Evolutionary conservation across 2,113 vertebrate genomes (phyloP).

Genomic region (Hydrochoerus hydrochaeris): DNA sequence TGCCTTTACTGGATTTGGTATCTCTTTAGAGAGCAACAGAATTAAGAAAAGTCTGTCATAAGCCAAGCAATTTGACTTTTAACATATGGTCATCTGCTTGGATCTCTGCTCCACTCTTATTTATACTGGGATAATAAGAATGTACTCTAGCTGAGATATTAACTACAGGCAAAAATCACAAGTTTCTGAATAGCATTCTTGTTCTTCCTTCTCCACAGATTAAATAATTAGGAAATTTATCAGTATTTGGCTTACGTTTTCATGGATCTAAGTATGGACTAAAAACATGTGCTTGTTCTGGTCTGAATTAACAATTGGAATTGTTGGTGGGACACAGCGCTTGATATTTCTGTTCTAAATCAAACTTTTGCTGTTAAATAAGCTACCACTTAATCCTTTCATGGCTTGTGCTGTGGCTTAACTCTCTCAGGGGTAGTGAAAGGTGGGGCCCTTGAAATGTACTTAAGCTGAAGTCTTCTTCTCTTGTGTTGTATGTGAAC

Average conservation of each 20-base stretch:
- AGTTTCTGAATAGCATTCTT: neutral
- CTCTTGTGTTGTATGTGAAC: neutral
- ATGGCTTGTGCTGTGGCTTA: neutral
- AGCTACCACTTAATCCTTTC: neutral
- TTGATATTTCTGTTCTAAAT: neutral
- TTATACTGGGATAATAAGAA: neutral
- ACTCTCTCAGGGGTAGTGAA: neutral
- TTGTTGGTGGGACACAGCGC: neutral
- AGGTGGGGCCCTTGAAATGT: neutral
- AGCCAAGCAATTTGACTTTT: neutral
- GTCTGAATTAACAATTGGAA: neutral
- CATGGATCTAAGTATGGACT: neutral
- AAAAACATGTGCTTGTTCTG: neutral
- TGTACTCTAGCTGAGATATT: neutral
- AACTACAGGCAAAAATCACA: neutral
- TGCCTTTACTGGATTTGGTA: neutral
- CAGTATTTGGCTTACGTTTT: neutral
- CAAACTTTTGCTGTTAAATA: neutral
- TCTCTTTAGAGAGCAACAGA: neutral
- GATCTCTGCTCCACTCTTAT: neutral
- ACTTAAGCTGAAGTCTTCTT: neutral
- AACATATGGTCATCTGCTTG: neutral
- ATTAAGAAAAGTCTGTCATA: neutral
- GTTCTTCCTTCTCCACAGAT: neutral
- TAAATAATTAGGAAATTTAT: neutral